Evolutionary conservation across 2,113 vertebrate genomes (phyloP).

Genomic region (Psophia crepitans): DNA sequence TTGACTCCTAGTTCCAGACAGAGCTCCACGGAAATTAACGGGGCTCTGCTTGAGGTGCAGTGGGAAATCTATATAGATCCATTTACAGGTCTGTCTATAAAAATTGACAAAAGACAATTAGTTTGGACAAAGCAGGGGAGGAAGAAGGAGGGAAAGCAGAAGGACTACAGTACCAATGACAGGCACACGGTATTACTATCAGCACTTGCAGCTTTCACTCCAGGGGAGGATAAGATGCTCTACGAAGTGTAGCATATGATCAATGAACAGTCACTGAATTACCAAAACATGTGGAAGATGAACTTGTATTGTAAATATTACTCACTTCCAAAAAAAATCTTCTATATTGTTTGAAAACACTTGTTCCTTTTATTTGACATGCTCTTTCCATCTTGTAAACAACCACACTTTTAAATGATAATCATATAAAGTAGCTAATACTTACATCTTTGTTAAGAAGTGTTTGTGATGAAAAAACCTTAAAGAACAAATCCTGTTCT

Average conservation of each 20-base stretch:
- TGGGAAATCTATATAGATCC: background rate
- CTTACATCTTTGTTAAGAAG: background rate
- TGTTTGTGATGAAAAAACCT: background rate
- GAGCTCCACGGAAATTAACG: background rate
- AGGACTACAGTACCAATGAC: background rate
- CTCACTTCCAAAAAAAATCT: background rate
- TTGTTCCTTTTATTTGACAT: background rate
- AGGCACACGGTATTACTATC: background rate
- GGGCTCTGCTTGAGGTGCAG: background rate
- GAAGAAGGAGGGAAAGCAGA: background rate
- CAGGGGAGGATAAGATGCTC: no score
- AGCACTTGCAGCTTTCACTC: background rate
- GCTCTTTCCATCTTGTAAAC: background rate
- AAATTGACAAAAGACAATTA: background rate
- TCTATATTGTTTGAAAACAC: background rate
- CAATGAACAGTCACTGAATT: background rate
- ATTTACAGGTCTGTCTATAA: background rate
- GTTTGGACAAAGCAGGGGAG: background rate
- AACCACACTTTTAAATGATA: background rate
- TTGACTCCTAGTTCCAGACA: background rate
- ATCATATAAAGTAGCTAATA: background rate
- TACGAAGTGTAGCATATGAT: background rate
- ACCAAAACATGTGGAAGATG: background rate
- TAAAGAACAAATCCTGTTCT: background rate
- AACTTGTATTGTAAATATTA: background rate